Base-by-base conservation (phyloP, 1,140 invertebrate genomes). In the Aethina tumida region DNA sequence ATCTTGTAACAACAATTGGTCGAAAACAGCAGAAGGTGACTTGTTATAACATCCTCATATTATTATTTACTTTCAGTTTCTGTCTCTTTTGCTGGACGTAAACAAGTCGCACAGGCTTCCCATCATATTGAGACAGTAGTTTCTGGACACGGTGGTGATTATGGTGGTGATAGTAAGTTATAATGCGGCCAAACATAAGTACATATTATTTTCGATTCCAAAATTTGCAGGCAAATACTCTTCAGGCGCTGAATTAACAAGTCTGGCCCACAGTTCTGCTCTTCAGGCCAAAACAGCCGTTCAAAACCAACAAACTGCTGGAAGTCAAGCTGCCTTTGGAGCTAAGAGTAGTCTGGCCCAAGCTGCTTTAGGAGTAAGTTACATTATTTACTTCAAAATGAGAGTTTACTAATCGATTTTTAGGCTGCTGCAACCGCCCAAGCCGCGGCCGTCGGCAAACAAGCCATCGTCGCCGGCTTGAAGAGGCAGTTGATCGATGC, bases 391-490 rank as follows among this genome's bases (percentile, higher is more conserved):
- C n/a, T n/a, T n/a, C n/a, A n/a, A n/a, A n/a, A n/a, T n/a, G n/a
- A 9, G 20, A 5, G 2, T 21, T n/a, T 19, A 9, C 14, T 7
- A 16, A 7, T 10, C 8, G 7, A 25, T 10, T 39, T 35, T 27
- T 24, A 53, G 48, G 48, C 51, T 14, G 51, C 51, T 12, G 44
- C 46, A 30, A 49, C 51, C n/a, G 51, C 51, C 9, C 51, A 53
- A 40, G 51, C 51, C 9, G 51, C 51, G 24, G 19, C 50, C n/a
- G 51, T 53, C 5, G 51, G 51, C 12, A 50, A 50, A 44, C 51
- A 50, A 30, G 48, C 49, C 15, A 39, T 53, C 22, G 51, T 50
- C 9, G 38, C 44, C 26, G 41, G 30, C 22, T 26, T 53, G 4
- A 45, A 49, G 22, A 36, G 39, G 30, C 48, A 53, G 40, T 33